Evolutionary conservation across 23 tunicate genomes (phyloP).

Genomic region (Styela plicata): DNA sequence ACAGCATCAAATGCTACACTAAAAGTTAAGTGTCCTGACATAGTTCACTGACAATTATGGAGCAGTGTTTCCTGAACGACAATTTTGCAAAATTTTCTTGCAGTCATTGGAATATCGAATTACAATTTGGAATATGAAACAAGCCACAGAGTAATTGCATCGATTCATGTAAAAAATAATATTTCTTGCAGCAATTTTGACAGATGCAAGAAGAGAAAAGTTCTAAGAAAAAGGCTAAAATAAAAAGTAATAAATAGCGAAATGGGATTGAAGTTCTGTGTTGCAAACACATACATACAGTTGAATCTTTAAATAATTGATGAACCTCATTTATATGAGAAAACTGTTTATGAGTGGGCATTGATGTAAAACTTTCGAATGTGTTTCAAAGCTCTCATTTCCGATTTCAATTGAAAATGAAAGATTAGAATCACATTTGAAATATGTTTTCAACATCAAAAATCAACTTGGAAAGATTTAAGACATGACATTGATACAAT

Average conservation of each 20-base stretch:
- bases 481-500: no score
- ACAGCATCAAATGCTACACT: no score
- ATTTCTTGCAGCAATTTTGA: not conserved
- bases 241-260: not conserved
- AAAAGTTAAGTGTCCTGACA: no score
- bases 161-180: not conserved
- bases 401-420: no score
- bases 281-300: not conserved
- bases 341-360: not conserved
- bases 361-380: not conserved
- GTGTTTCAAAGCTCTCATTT: no score
- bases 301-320: not conserved
- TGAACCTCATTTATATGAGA: not conserved
- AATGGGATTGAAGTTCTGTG: not conserved
- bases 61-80: no score
- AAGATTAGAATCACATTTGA: no score
- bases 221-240: no score
- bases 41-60: no score
- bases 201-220: not conserved
- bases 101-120: not conserved
- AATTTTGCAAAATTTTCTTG: no score
- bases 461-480: no score
- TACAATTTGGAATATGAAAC: not conserved
- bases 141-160: not conserved
- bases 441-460: no score